These are phyloP conservation scores for Priapulus caudatus DNA, from an alignment of 2,888 invertebrate genomes.

Conservation along the genomic window DNA sequence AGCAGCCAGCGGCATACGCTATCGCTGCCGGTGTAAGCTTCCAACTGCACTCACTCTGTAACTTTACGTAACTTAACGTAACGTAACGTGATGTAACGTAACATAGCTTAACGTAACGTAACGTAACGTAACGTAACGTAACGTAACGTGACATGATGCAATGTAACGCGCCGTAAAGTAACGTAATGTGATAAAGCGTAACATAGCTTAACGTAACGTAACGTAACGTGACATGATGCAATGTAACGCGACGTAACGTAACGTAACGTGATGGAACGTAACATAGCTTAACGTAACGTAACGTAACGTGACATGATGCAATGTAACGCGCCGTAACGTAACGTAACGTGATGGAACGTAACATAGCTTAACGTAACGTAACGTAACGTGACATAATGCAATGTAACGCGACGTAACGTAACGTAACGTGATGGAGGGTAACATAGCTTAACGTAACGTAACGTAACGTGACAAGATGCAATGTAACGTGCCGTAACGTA, in stretches of 20 bases:
- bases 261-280: constrained; percentile 1
- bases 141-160: neutral
- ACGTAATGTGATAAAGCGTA: constrained; percentile 3
- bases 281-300: constrained; percentile 1
- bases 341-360: constrained; percentile 1
- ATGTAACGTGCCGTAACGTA: constrained; percentile 1
- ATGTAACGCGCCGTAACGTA: neutral
- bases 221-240: constrained; percentile 3
- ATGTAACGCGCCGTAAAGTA: neutral
- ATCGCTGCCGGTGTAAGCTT: too few species aligned
- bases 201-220: constrained; percentile 1
- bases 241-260: constrained; percentile 3
- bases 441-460: constrained; percentile 1
- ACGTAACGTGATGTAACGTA: constrained; percentile 3
- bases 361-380: constrained; percentile 1
- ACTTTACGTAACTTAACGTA: neutral
- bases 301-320: constrained; percentile 3
- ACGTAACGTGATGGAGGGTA: neutral
- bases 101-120: neutral
- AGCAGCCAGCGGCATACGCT: too few species aligned
- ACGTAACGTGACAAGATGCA: constrained; percentile 1
- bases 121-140: constrained; percentile 3
- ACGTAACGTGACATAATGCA: constrained; percentile 3
- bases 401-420: constrained; percentile 3
- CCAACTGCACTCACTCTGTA: too few species aligned